Evolutionary conservation across 2,888 invertebrate species (phyloP).

Genomic region (Acanthopleura granulata): DNA sequence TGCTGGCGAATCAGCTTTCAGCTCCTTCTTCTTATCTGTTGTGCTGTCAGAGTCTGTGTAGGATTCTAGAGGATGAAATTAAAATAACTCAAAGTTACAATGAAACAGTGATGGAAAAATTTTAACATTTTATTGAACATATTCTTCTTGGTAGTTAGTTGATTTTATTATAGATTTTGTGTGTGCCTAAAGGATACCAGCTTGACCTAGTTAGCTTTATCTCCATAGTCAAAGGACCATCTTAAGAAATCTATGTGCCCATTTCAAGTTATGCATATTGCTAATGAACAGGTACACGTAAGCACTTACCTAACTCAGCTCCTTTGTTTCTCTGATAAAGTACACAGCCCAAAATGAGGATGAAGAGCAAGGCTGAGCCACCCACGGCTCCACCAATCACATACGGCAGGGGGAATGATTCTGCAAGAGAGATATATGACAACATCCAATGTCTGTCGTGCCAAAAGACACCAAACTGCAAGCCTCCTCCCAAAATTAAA

Average conservation of each 20-base stretch:
- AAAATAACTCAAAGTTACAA: too few relatives aligned
- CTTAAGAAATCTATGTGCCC: neutral
- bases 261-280: neutral
- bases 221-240: too few relatives aligned
- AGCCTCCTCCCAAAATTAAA: too few relatives aligned
- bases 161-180: too few relatives aligned
- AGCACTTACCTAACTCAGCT: constrained; percentile 48
- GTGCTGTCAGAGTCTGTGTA: constrained; percentile 63
- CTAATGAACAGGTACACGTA: neutral
- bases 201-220: too few relatives aligned
- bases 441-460: too few relatives aligned
- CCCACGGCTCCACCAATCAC: constrained; percentile 88
- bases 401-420: constrained; percentile 78
- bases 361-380: constrained; percentile 87
- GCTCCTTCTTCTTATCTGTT: constrained; percentile 58
- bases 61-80: constrained; percentile 43
- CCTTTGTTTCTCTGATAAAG: constrained; percentile 51
- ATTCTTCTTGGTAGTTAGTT: too few relatives aligned
- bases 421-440: constrained; percentile 35
- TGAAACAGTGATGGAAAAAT: too few relatives aligned
- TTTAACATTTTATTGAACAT: too few relatives aligned
- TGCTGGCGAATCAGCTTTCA: constrained; percentile 57
- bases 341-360: constrained; percentile 72
- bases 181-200: too few relatives aligned
- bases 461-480: too few relatives aligned